Evolutionary conservation across 2,888 invertebrate genomes (phyloP), one percentile per base, ranked within the genome.

Genomic region (Timandra comae): DNA sequence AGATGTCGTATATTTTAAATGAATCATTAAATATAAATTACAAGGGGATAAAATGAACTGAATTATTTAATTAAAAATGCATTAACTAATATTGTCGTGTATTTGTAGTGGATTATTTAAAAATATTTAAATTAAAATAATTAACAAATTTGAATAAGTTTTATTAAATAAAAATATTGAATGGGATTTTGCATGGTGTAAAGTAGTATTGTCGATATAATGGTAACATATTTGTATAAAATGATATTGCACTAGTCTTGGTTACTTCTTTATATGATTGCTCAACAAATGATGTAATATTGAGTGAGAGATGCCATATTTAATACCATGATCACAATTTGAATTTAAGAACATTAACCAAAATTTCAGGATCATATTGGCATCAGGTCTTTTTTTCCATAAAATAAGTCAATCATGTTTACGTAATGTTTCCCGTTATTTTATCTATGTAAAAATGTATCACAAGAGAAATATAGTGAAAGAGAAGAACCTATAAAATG

Each of bases 11-110:
- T 65, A 64, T 58, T 54, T 61, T 59, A 60, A 64, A 16, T 16
- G 16, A 69, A 68, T 65, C 66, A 65, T 66, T 57, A 20, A 35
- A 59, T 63, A 59, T 41, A 66, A 68, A 68, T 64, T 56, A 70
- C 71, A 77, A 75, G 74, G 72, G 77, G 76, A 60, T 76, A 71
- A 78, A 80, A 80, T 67, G 81, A 78, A 81, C 81, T 81, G 81
- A 81, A 62, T 65, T 70, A 68, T 70, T 63, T 66, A 72, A 57
- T 64, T 64, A 63, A 69, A 61, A 16, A 5, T 16, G 16, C 16
- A 16, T 63, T 66, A 72, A 57, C 63, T 64, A 63, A 69, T 60
- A 59, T 58, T 65, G 63, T 69, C 61, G 64, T 67, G 62, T 72
- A 69, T 60, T 53, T 61, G 67, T 76, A 77, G 68, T 63, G 48